Evolutionary conservation across 2,113 vertebrate genomes (phyloP).

Genomic region (Ardeotis arabs): DNA sequence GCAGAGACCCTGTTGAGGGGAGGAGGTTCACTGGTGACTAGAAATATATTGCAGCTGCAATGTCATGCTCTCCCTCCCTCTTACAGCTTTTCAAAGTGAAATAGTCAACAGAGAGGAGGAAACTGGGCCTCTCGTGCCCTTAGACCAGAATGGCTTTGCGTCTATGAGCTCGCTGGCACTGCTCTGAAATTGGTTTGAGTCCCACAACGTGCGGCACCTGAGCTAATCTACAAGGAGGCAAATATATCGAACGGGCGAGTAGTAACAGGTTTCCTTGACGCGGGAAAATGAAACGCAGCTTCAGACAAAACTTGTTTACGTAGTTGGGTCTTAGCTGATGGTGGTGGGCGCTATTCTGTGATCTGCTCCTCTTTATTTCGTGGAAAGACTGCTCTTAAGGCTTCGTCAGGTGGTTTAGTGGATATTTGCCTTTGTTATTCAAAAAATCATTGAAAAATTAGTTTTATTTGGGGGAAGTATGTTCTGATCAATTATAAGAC

Average conservation of each 20-base stretch:
- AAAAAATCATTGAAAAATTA: neutral
- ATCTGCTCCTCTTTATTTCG: neutral
- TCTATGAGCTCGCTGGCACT: neutral
- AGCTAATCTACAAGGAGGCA: neutral
- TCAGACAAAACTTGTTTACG: neutral
- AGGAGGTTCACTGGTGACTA: neutral
- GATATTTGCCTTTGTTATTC: neutral
- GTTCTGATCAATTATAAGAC: neutral
- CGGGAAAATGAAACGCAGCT: neutral
- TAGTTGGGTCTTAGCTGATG: neutral
- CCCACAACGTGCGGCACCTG: neutral
- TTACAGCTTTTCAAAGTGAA: neutral
- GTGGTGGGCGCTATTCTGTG: neutral
- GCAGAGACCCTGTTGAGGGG: rapidly evolving
- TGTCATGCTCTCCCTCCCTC: neutral
- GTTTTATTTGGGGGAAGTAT: neutral
- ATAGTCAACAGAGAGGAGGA: neutral
- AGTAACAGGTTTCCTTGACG: neutral
- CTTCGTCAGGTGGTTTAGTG: neutral
- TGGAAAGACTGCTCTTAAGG: neutral
- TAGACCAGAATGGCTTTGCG: neutral
- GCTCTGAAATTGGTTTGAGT: neutral
- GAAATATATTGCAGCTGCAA: neutral
- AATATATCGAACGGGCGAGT: rapidly evolving
- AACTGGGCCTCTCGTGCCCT: neutral